Evolutionary conservation across 2,797 vertebrate genomes (phyloP), one percentile per base, ranked within the genome.

Genomic region (Falco naumanni): DNA sequence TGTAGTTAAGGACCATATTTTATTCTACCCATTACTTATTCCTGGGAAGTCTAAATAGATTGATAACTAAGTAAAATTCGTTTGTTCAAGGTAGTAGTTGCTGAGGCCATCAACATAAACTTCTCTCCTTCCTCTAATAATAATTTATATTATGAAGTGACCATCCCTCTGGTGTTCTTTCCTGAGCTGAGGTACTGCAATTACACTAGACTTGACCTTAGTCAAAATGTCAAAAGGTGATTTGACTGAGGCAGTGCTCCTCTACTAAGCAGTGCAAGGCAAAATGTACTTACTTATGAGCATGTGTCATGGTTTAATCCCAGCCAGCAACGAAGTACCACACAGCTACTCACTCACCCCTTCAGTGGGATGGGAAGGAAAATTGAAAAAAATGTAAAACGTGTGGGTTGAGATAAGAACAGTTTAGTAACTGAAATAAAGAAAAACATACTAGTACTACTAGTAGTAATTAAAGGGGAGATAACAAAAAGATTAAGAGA

Each of bases 111-210:
- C n/a, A 51, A 60, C 7, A 68, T 34, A 63, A 77, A 56, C 1
- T 2, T 66, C 10, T 60, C 59, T 64, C 1, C 4, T 83, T 59
- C 9, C 13, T 65, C 33, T 33, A 33, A 17, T 18, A 53, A 47
- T 65, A 28, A 28, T 1, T 19, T 0, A 28, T 13, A 25, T 75
- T 50, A 16, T 0, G 0, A 69, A 34, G 5, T 60, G 51, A 13
- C 31, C 12, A 24, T 37, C 10, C 24, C 48, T 90, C 47, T 69
- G 71, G 17, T 65, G 25, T 0, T 72, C n/a, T 25, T 60, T 41
- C 16, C 43, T 61, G 18, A 82, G 60, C 54, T 60, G 11, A 48
- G 6, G 20, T 54, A 24, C 43, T 78, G 29, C 29, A 63, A 4
- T 51, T 29, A 57, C 26, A 26, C 29, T 11, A 3, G 15, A 7